Evolutionary conservation across 2,797 vertebrate species (phyloP), one percentile per base, ranked within the genome.

Genomic region (Chrysolophus pictus): DNA sequence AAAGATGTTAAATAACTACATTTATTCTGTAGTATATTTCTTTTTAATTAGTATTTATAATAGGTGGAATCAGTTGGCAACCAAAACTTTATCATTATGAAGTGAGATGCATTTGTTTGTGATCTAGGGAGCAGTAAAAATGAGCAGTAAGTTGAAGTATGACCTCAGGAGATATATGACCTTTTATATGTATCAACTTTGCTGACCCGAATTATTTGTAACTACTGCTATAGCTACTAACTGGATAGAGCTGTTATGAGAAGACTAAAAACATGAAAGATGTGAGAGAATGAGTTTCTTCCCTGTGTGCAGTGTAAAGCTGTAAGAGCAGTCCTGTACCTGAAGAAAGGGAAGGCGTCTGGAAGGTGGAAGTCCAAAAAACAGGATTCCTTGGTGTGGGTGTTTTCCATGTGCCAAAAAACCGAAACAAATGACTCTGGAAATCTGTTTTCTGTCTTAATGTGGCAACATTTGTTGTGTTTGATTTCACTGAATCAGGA

Each of bases 161-260:
- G 33, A 22, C 31, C n/a, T 59, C n/a, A 73, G 80, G 26, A 53
- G 35, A 33, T 55, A 28, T 39, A 24, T 12, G 53, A 7, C 29
- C 26, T 77, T 81, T 46, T 28, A 18, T 62, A 46, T 1, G 2
- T 12, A 14, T 8, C 26, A 70, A 21, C 23, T 68, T 69, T 31
- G 7, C 19, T 64, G 46, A 44, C 44, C 15, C n/a, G 5, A 8
- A 2, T 44, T 69, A 22, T 22, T 18, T 58, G 0, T 24, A 69
- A 26, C 33, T 74, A 5, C 19, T 41, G 2, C 22, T 51, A 0
- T 23, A 64, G 18, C 26, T 80, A 6, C 21, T 42, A 2, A 0
- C 18, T 55, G 28, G 14, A 29, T 28, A 14, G 24, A 53, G 11
- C 10, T 56, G 11, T 18, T 24, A 75, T 8, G 28, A 39, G 29